phyloP scores from a whole-genome alignment of 2,113 vertebrate genomes.

The Sander lucioperca region DNA sequence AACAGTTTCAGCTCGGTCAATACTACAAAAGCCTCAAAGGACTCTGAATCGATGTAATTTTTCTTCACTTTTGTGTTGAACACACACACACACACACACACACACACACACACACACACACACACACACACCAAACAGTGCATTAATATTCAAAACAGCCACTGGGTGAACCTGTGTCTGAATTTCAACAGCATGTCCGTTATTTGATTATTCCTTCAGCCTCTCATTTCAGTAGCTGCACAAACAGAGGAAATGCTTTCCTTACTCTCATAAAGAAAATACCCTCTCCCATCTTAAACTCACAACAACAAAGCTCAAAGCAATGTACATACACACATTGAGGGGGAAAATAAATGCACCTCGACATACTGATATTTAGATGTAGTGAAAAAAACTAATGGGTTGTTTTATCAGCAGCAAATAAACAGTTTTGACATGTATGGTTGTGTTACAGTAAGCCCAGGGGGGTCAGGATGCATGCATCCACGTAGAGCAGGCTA shows the following conservation, averaged over 20 bases:
- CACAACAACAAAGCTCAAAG: slow-evolving; percentile 22
- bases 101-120: slow-evolving; percentile 28
- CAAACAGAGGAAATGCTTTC: slow-evolving; percentile 51
- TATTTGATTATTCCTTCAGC: slow-evolving; percentile 56
- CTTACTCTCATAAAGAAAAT: slow-evolving; percentile 12
- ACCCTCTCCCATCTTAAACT: background rate
- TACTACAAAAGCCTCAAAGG: slow-evolving; percentile 24
- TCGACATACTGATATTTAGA: slow-evolving; percentile 25
- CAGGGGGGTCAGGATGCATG: slow-evolving; percentile 23
- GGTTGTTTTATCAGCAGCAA: slow-evolving; percentile 31
- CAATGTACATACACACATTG: background rate
- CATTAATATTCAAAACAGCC: slow-evolving; percentile 65
- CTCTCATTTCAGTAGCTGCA: slow-evolving; percentile 49
- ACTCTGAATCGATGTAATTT: slow-evolving; percentile 46
- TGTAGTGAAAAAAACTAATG: slow-evolving; percentile 40
- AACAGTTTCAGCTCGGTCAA: slow-evolving; percentile 50
- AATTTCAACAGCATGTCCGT: slow-evolving; percentile 52
- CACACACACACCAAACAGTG: slow-evolving; percentile 31
- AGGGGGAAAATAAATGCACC: slow-evolving; percentile 13
- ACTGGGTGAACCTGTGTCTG: slow-evolving; percentile 48
- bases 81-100: slow-evolving; percentile 16
- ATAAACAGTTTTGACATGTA: slow-evolving; percentile 19
- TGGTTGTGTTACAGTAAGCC: background rate
- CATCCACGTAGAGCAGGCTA: background rate
- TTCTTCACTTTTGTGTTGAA: slow-evolving; percentile 27